Conservation (phyloP, 2,113 vertebrate genomes). For the Panthera uncia region DNA sequence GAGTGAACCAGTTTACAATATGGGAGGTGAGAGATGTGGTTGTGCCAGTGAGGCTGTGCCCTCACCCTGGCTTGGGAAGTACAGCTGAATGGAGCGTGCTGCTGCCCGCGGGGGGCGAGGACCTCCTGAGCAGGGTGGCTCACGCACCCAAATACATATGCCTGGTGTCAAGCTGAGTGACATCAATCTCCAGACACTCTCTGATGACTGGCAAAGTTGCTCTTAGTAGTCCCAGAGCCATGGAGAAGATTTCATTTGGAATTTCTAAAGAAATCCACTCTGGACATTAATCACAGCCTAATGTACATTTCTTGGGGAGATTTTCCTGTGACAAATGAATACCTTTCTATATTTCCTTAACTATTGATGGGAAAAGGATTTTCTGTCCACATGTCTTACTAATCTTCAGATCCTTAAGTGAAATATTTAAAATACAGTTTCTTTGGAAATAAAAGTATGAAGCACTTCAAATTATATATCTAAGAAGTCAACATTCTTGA, state of each 20-base stretch:
- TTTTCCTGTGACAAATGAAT: constrained; percentile 38
- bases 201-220: background rate
- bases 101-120: rapidly evolving
- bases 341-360: background rate
- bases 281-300: background rate
- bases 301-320: background rate
- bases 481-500: constrained; percentile 31
- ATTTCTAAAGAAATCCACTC: background rate
- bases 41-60: background rate
- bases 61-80: rapidly evolving
- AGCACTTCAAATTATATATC: constrained; percentile 36
- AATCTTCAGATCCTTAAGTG: constrained; percentile 31
- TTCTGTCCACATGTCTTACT: constrained; percentile 21
- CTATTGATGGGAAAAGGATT: background rate
- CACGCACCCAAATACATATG: rapidly evolving
- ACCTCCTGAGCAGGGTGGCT: background rate
- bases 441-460: constrained; percentile 39
- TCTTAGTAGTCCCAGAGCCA: background rate
- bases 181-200: background rate
- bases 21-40: background rate
- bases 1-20: background rate
- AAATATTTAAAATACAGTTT: constrained; percentile 46
- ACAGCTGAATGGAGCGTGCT: background rate
- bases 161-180: background rate
- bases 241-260: background rate